Conservation (phyloP, 2,888 invertebrate species). For the Frankliniella intonsa region DNA sequence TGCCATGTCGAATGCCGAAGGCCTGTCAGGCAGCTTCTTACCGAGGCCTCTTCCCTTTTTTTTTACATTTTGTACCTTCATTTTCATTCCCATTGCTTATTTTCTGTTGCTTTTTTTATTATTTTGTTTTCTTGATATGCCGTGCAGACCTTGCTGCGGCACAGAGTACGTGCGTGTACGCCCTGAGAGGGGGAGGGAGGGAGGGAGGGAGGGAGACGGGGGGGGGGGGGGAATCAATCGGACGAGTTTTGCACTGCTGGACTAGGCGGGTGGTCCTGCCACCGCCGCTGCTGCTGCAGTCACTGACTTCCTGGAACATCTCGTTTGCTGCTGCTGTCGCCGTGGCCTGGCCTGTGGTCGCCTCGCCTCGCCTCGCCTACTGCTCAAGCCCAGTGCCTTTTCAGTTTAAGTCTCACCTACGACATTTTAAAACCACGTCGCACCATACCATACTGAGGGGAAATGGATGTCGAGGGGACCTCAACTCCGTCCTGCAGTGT, state of each 20-base stretch:
- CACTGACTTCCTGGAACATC: background rate
- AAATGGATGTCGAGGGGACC: too few relatives aligned
- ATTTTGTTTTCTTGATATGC: too few relatives aligned
- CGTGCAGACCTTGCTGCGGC: too few relatives aligned
- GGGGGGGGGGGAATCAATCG: background rate
- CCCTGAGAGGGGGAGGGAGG: background rate
- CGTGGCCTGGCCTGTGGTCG: background rate
- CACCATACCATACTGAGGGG: too few relatives aligned
- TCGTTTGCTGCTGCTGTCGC: background rate
- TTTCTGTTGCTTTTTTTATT: too few relatives aligned
- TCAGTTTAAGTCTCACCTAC: background rate
- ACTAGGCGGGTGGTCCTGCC: constrained; percentile 15
- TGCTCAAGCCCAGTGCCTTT: background rate
- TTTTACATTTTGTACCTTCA: too few relatives aligned
- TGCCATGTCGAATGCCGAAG: too few relatives aligned
- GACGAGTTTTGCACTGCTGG: constrained; percentile 7
- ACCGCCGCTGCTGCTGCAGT: background rate
- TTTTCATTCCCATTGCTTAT: too few relatives aligned
- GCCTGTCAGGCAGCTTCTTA: too few relatives aligned
- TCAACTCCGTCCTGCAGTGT: too few relatives aligned
- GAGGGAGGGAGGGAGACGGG: background rate
- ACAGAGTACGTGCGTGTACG: background rate
- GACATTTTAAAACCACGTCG: too few relatives aligned
- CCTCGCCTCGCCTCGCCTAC: background rate
- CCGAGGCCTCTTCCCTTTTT: too few relatives aligned